Evolutionary conservation across 2,797 vertebrate species (phyloP), one percentile per base, ranked within the genome.

Genomic region (Semotilus atromaculatus): DNA sequence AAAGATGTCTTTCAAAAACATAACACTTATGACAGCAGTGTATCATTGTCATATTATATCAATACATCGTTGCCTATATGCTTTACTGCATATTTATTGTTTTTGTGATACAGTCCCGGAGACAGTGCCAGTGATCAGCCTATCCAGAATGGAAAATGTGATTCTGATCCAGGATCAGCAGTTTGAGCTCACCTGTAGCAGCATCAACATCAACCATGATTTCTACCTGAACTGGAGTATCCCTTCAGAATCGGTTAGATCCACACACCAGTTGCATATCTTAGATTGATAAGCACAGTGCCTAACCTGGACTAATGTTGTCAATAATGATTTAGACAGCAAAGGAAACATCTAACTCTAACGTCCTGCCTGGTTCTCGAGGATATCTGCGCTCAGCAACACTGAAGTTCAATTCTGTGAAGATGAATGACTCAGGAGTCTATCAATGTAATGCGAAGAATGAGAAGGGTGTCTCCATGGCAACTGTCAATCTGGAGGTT

Each of bases 371-470:
- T 2, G 89, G 88, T 29, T 93, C 92, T 36, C 88, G 81, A 4
- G 93, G 92, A 81, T 95, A 94, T 85, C 84, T 90, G n/a, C 93
- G 94, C 8, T 76, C 90, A n/a, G 85, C 84, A 71, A 88, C 88
- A 0, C 92, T 96, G 34, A 53, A 68, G 51, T 93, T 95, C 82
- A 18, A 31, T 19, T 85, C 96, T 36, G 96, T 96, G 86, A 93
- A 91, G 90, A 95, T 94, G 68, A 96, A 94, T 77, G 96, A 98
- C 91, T 96, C 97, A 7, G 98, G 98, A 85, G 91, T 90, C 62
- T 99, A 97, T 92, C 93, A 90, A 36, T 99, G 98, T 93, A 92
- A 94, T 43, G 97, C 95, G 89, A 92, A 90, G 89, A 99, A 99
- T 38, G 88, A 96, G 90, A 96, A 94, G 16, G 98, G 97, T 81